Base-by-base conservation (phyloP, 2,888 invertebrate species). In the Synergus itoensis region DNA sequence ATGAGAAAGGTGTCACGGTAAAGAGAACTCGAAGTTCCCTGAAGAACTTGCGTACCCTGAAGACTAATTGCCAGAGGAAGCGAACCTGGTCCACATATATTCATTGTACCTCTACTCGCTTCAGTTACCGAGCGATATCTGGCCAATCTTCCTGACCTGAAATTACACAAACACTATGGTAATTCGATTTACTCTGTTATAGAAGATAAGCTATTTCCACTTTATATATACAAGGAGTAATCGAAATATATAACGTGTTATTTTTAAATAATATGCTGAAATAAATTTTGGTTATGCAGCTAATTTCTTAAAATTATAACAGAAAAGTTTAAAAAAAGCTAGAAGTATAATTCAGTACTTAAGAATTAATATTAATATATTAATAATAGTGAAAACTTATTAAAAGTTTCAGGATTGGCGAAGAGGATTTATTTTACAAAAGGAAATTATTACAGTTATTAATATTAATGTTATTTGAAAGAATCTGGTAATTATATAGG, bases 1-100 rank as follows among this genome's bases (percentile, higher is more conserved):
- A 86, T 84, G 75, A 84, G 85, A 76, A 89, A 89, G 4, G 87
- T 88, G 73, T 89, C 88, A n/a, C 84, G 86, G 53, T 88, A 88
- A 18, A 89, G 82, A 7, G 88, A 86, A 73, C 83, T 85, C 36
- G 88, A 85, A 41, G 88, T 89, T 21, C 86, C 85, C 79, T 89
- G 88, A 82, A 91, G 83, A 67, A 93, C 88, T 21, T 93, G 93
- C 11, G 96, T 94, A 8, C 95, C 95, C 88, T 96, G 95, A 77
- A 96, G 94, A 83, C 96, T 96, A 90, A 96, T 96, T 82, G 96
- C 96, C 85, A 96, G 90, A 0, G 96, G 96, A 16, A 96, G 92
- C 0, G 96, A 95, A 36, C 96, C 95, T 21, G 96, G 94, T 4
- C 95, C 95, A 88, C 96, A 96, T 12, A 96, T 92, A 87, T 95